These are phyloP conservation scores for Bryconaethiops microstoma DNA, from an alignment of 2,797 vertebrate genomes.

Conservation along the genomic window DNA sequence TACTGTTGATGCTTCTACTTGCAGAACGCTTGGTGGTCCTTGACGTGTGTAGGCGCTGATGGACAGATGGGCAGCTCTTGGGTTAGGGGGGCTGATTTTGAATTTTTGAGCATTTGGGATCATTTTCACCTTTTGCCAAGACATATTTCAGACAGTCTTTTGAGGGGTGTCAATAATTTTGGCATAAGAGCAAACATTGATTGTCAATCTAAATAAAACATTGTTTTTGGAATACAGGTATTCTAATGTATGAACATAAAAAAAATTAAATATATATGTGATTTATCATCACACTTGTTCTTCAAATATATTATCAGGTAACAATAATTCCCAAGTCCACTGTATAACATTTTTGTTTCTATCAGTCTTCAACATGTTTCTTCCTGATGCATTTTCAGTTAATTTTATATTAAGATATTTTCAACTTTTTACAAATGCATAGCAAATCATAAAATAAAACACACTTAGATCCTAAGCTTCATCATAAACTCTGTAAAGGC, in stretches of 20 bases:
- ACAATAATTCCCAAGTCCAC: not conserved
- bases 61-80: too few species aligned
- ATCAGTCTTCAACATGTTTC: not conserved
- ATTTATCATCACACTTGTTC: too few species aligned
- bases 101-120: too few species aligned
- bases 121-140: not conserved
- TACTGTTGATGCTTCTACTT: too few species aligned
- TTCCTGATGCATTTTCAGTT: not conserved
- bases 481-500: conserved; percentile 51
- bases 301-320: not conserved
- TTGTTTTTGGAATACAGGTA: not conserved
- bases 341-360: not conserved
- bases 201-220: too few species aligned
- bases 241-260: not conserved
- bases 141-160: not conserved
- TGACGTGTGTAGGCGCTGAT: too few species aligned
- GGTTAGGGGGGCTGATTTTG: too few species aligned
- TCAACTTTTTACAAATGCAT: conserved; percentile 31
- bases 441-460: conserved; percentile 30
- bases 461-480: conserved; percentile 53
- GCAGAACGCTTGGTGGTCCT: too few species aligned
- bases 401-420: conserved; percentile 10
- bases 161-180: not conserved
- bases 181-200: not conserved
- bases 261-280: too few species aligned